Conservation (phyloP, 2,888 invertebrate species). For the Balanococcus diminutus region DNA sequence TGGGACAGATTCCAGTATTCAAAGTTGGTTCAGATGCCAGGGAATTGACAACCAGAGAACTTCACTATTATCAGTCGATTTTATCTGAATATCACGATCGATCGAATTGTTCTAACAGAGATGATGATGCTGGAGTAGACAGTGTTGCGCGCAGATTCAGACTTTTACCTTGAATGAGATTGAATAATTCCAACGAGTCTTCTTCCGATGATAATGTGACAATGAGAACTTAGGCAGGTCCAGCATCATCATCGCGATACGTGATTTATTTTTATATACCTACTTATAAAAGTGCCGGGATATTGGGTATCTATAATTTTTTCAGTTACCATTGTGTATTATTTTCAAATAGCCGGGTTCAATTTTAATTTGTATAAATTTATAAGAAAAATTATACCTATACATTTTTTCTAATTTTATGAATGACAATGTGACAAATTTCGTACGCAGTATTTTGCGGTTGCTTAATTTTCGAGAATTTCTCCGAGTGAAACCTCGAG, state of each 20-base stretch:
- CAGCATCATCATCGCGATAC: not conserved
- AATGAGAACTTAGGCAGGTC: not conserved
- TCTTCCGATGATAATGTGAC: not conserved
- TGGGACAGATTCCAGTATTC: slow-evolving; percentile 43
- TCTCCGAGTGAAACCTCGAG: too few species aligned
- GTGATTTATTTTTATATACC: not conserved
- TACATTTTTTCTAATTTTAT: too few species aligned
- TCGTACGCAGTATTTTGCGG: too few species aligned
- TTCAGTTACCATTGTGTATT: not conserved
- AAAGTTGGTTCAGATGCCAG: slow-evolving; percentile 47
- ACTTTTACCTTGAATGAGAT: not conserved
- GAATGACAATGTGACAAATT: too few species aligned
- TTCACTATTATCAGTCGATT: slow-evolving; percentile 38
- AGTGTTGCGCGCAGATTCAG: not conserved
- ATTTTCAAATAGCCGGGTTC: not conserved
- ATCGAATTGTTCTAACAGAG: not conserved
- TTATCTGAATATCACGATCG: slow-evolving; percentile 16
- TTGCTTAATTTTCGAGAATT: too few species aligned
- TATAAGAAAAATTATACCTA: too few species aligned
- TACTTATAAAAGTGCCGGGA: not conserved
- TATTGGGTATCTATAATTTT: slow-evolving; percentile 1
- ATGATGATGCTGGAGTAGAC: not conserved
- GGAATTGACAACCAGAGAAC: slow-evolving; percentile 39
- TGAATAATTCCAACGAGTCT: not conserved
- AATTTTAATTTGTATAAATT: not conserved